Evolutionary conservation across 2,888 invertebrate species (phyloP).

Genomic region (Hirudinaria manillensis): DNA sequence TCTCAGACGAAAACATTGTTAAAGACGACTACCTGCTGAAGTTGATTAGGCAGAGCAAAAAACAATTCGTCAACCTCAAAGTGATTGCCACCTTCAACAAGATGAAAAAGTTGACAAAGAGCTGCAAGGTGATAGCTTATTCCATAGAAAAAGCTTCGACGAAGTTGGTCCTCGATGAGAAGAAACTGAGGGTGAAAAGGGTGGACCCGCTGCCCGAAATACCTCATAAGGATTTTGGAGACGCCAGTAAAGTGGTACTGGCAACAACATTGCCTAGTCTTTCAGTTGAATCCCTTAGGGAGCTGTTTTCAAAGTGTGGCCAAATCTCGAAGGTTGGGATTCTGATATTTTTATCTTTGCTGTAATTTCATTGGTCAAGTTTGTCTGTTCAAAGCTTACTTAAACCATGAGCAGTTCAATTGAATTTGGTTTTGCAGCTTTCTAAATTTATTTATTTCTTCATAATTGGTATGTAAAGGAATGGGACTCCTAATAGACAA

Average conservation of each 20-base stretch:
- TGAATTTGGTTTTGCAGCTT: no score
- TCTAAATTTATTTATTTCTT: no score
- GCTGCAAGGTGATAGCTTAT: constrained; percentile 85
- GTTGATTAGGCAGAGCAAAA: constrained; percentile 87
- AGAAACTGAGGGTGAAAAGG: constrained; percentile 80
- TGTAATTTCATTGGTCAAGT: no score
- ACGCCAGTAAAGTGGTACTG: constrained; percentile 84
- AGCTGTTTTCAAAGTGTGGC: constrained; percentile 76
- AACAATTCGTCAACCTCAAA: constrained; percentile 88
- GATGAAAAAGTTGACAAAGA: constrained; percentile 85
- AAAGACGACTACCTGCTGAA: constrained; percentile 91
- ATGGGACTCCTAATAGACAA: no score
- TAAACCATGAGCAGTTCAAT: no score
- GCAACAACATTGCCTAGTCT: constrained; percentile 77
- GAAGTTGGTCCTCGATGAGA: constrained; percentile 79
- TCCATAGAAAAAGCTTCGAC: constrained; percentile 68
- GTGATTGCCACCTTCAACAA: constrained; percentile 89
- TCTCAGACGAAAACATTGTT: constrained; percentile 86
- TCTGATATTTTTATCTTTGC: constrained; percentile 50
- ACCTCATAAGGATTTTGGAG: constrained; percentile 66
- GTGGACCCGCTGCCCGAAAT: constrained; percentile 64
- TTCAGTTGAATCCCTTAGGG: constrained; percentile 82
- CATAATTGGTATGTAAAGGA: no score
- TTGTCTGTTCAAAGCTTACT: no score
- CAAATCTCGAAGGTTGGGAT: constrained; percentile 79